Evolutionary conservation across 2,113 vertebrate genomes (phyloP).

Genomic region (Trogon surrucura): DNA sequence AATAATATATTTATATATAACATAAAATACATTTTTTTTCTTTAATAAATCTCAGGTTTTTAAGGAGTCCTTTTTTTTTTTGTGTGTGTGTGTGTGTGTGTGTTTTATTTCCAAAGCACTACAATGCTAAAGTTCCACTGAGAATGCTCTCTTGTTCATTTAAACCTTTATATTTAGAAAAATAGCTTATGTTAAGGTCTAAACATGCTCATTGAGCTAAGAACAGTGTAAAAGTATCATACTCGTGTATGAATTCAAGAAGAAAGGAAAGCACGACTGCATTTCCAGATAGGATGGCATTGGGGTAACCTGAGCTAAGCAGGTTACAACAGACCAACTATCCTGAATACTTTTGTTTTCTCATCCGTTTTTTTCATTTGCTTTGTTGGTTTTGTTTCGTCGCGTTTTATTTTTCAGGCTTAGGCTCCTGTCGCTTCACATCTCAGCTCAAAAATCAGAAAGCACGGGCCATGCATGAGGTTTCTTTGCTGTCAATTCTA

Average conservation of each 20-base stretch:
- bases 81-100: slow-evolving; percentile 72
- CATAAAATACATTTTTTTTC: slow-evolving; percentile 98
- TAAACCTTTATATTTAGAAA: slow-evolving; percentile 87
- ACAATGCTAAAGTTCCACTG: slow-evolving; percentile 82
- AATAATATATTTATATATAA: slow-evolving; percentile 99
- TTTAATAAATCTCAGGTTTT: slow-evolving; percentile 94
- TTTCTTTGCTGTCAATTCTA: neutral
- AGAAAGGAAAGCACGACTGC: slow-evolving; percentile 74
- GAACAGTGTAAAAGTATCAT: slow-evolving; percentile 85
- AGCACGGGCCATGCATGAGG: neutral
- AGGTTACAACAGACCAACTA: slow-evolving; percentile 66
- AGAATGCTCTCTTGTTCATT: slow-evolving; percentile 84
- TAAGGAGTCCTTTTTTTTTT: slow-evolving; percentile 79
- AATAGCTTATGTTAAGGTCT: slow-evolving; percentile 88
- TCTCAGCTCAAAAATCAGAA: neutral
- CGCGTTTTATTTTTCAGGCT: neutral
- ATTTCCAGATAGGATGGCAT: slow-evolving; percentile 76
- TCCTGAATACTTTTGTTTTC: slow-evolving; percentile 13
- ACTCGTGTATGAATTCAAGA: slow-evolving; percentile 83
- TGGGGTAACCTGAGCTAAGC: slow-evolving; percentile 41
- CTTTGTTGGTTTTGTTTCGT: neutral
- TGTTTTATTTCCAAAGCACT: slow-evolving; percentile 80
- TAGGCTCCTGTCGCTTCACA: neutral
- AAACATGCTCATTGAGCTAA: slow-evolving; percentile 87
- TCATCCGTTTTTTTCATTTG: neutral